These are phyloP conservation scores for Sarcophaga subvicina DNA, from an alignment of 2,888 invertebrate species.

Conservation along the genomic window DNA sequence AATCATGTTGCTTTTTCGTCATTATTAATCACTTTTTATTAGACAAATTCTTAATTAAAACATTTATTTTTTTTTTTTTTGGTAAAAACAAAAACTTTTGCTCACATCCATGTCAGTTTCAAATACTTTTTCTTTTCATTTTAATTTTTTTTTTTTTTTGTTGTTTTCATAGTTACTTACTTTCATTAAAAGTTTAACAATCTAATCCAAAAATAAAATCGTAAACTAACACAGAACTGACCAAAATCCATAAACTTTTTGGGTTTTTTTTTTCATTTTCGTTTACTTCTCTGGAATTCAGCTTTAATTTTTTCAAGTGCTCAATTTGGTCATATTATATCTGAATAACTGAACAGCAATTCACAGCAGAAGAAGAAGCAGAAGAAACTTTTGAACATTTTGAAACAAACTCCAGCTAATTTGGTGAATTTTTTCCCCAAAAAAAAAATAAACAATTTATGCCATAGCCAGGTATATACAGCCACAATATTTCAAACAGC, in stretches of 20 bases:
- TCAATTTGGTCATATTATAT: neutral
- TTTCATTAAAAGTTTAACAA: constrained; percentile 55
- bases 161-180: constrained; percentile 4
- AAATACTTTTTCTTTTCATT: neutral
- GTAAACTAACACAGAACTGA: constrained; percentile 10
- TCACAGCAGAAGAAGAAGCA: neutral
- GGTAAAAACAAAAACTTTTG: neutral
- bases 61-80: too few species aligned
- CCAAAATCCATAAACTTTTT: constrained; percentile 20
- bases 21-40: too few species aligned
- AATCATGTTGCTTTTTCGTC: too few species aligned
- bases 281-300: neutral
- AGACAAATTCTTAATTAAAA: too few species aligned
- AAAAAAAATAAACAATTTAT: constrained; percentile 8
- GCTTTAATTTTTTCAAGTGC: constrained; percentile 7
- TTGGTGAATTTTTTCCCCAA: constrained; percentile 6
- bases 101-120: neutral
- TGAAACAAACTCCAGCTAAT: constrained; percentile 23
- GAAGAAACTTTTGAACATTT: constrained; percentile 20
- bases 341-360: constrained; percentile 13
- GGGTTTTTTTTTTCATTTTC: neutral
- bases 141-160: neutral
- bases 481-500: too few species aligned
- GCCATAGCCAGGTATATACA: too few species aligned
- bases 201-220: constrained; percentile 10